Evolutionary conservation across 2,888 invertebrate genomes (phyloP), one percentile per base, ranked within the genome.

Genomic region (Nebria brevicollis): DNA sequence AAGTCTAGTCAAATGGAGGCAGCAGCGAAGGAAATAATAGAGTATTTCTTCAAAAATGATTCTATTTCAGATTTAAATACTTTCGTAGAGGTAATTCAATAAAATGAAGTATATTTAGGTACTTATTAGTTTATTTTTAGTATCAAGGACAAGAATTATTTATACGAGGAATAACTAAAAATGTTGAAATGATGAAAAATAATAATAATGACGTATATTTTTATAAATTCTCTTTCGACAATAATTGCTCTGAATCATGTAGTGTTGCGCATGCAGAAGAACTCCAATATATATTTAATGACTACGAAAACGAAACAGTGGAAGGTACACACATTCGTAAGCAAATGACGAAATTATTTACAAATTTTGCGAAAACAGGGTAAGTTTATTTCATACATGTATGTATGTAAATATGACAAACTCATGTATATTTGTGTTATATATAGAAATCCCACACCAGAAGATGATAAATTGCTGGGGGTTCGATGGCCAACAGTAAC

Each of bases 341-440:
- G 34, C 75, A 72, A 65, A 72, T 81, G 72, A 81, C 77, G 5
- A 81, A 76, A n/a, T 65, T 81, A n/a, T 81, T 70, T 70, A 81
- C 76, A 65, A 76, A 76, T 26, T 76, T 76, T 76, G 75, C 54
- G 54, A 54, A 54, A 54, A 54, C 54, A 13, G 54, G 54, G 54
- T 54, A 54, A 7, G 54, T 54, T 11, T 20, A 20, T 43, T 43
- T 5, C 6, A 13, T 68, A 20, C 68, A 68, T 10, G 68, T 68
- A 20, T 10, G 10, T 68, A 11, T 68, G 68, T 2, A 25, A 68
- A 66, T 20, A n/a, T 7, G 11, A 15, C 1, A 68, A 10, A 15
- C 2, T 15, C 10, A 68, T 20, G 20, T 20, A 10, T 25, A 34
- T 25, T 25, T 5, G 34, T 34, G 34, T 34, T 34, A 34, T 34